These are phyloP conservation scores for Conus ventricosus DNA, from an alignment of 1,140 invertebrate species.

Conservation along the genomic window DNA sequence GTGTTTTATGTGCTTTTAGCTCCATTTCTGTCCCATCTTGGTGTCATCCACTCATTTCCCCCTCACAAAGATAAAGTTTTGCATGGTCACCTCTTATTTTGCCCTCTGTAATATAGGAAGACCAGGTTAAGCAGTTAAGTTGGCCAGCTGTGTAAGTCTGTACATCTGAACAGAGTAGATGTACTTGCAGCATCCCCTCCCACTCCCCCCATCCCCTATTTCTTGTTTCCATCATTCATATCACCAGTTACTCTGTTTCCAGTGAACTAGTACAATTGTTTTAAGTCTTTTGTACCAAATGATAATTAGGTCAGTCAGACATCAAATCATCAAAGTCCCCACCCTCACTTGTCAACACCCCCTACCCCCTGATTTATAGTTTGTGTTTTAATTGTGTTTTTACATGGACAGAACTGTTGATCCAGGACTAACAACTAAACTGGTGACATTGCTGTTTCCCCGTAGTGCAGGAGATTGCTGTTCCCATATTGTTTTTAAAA, in stretches of 20 bases:
- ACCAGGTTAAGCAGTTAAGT: neutral
- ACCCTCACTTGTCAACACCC: neutral
- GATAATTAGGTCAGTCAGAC: neutral
- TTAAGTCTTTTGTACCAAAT: neutral
- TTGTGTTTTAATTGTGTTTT: too few species aligned
- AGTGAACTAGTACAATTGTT: neutral
- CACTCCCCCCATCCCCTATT: neutral
- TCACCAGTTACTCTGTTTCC: too few species aligned
- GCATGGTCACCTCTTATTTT: neutral
- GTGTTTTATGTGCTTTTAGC: slow-evolving; percentile 9
- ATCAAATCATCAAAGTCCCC: neutral
- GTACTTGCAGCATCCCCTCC: too few species aligned
- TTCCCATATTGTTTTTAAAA: too few species aligned
- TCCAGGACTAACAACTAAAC: too few species aligned
- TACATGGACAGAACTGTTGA: too few species aligned
- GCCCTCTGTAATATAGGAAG: neutral
- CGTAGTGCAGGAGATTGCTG: too few species aligned
- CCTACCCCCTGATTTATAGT: too few species aligned
- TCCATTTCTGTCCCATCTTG: neutral
- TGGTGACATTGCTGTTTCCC: too few species aligned
- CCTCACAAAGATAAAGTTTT: too few species aligned
- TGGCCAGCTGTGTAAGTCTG: neutral
- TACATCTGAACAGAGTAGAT: neutral
- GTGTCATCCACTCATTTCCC: neutral
- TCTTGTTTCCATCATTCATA: neutral